Evolutionary conservation across 2,888 invertebrate genomes (phyloP).

Genomic region (Tethea ocularis): DNA sequence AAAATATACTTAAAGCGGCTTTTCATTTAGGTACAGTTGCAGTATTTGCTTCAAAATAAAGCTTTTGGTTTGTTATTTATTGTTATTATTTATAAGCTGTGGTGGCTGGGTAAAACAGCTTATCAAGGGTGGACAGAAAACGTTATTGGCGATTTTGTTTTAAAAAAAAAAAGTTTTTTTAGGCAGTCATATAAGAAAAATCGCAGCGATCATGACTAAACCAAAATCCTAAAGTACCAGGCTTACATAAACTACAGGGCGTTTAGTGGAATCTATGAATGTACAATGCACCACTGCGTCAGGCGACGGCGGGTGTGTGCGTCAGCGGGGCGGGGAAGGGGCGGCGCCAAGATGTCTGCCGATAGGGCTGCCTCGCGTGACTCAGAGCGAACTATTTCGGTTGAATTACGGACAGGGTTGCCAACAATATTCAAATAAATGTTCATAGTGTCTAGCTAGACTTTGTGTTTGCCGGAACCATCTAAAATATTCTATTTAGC

Average conservation of each 20-base stretch:
- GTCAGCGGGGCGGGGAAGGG: conserved; percentile 20
- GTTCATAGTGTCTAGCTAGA: neutral
- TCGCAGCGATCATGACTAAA: conserved; percentile 5
- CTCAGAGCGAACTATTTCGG: conserved; percentile 40
- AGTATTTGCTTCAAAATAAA: neutral
- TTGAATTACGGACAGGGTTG: conserved; percentile 42
- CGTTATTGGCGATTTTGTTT: no score
- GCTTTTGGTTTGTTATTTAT: neutral
- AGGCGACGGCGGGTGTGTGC: conserved; percentile 30
- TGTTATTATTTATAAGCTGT: no score
- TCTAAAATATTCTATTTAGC: neutral
- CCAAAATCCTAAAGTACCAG: conserved; percentile 25
- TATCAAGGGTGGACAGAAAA: no score
- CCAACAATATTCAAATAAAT: conserved; percentile 26
- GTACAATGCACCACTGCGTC: conserved; percentile 47
- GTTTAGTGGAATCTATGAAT: conserved; percentile 37
- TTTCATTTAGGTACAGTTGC: neutral
- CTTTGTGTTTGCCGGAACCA: neutral
- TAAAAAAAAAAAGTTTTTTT: no score
- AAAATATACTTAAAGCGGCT: neutral
- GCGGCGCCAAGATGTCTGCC: conserved; percentile 65
- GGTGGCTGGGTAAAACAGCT: no score
- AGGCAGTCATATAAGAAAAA: no score
- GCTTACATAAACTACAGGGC: conserved; percentile 27
- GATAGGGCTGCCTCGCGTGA: conserved; percentile 64